Evolutionary conservation across 2,888 invertebrate genomes (phyloP).

Genomic region (Crocallis elinguaria): DNA sequence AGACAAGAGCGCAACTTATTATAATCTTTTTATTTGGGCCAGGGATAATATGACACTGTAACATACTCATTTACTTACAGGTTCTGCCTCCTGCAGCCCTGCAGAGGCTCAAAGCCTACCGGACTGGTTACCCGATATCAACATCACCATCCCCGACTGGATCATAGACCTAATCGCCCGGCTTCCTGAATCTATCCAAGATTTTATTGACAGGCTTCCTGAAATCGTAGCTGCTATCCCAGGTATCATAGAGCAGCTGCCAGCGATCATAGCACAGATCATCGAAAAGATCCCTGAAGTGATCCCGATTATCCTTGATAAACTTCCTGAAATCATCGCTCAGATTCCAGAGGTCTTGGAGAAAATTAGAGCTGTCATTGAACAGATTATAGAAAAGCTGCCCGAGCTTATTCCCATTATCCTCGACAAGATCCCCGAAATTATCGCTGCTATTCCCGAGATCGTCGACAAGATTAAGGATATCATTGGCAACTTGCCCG

Average conservation of each 20-base stretch:
- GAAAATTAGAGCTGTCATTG: constrained; percentile 1
- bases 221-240: constrained; percentile 16
- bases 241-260: constrained; percentile 3
- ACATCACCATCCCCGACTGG: constrained; percentile 17
- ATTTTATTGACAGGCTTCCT: constrained; percentile 16
- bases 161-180: constrained; percentile 1
- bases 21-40: too few relatives aligned
- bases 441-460: constrained; percentile 11
- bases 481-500: constrained; percentile 5
- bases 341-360: constrained; percentile 7
- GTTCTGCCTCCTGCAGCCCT: constrained; percentile 17
- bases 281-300: constrained; percentile 12
- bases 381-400: constrained; percentile 5
- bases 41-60: too few relatives aligned
- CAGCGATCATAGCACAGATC: constrained; percentile 4
- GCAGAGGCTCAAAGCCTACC: constrained; percentile 7
- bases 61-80: too few relatives aligned
- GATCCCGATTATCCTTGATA: constrained; percentile 9
- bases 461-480: constrained; percentile 11
- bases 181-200: constrained; percentile 18
- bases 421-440: constrained; percentile 9
- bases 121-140: neutral
- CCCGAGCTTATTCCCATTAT: constrained; percentile 19
- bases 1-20: too few relatives aligned
- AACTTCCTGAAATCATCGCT: constrained; percentile 17